phyloP scores from a whole-genome alignment of 2,888 invertebrate species.

The Euphydryas editha region DNA sequence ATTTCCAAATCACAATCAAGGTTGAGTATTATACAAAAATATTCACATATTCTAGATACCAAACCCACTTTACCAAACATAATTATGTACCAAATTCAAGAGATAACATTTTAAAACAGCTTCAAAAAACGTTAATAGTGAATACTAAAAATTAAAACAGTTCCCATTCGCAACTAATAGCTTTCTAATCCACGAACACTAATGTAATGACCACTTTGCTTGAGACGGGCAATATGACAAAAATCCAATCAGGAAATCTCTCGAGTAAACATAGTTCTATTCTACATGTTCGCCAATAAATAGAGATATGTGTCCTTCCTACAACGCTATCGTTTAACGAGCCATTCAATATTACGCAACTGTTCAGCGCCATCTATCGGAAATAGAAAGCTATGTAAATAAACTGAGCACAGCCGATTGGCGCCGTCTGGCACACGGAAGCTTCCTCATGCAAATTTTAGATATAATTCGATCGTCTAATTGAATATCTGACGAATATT shows the following conservation, averaged over 20 bases:
- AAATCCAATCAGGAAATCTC: constrained; percentile 20
- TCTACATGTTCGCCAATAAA: constrained; percentile 28
- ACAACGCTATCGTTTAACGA: constrained; percentile 41
- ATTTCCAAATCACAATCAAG: too few relatives aligned
- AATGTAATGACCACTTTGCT: background rate
- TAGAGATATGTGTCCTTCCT: constrained; percentile 35
- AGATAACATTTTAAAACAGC: background rate
- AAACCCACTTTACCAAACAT: background rate
- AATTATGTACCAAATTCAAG: background rate
- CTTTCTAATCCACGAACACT: constrained; percentile 9
- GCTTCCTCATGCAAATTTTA: constrained; percentile 66
- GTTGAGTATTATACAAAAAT: too few relatives aligned
- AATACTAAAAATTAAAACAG: background rate
- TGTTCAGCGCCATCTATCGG: constrained; percentile 65
- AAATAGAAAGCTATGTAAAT: constrained; percentile 76
- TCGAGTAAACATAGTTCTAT: constrained; percentile 5
- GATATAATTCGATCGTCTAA: constrained; percentile 35
- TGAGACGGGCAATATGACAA: constrained; percentile 10
- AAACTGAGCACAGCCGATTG: constrained; percentile 55
- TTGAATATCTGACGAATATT: constrained; percentile 32
- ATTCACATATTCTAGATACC: background rate
- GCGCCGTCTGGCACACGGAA: constrained; percentile 44
- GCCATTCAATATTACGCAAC: constrained; percentile 52
- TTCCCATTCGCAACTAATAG: background rate
- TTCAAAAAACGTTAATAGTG: background rate